Evolutionary conservation across 2,797 vertebrate genomes (phyloP), one percentile per base, ranked within the genome.

Genomic region (Coendou prehensilis): DNA sequence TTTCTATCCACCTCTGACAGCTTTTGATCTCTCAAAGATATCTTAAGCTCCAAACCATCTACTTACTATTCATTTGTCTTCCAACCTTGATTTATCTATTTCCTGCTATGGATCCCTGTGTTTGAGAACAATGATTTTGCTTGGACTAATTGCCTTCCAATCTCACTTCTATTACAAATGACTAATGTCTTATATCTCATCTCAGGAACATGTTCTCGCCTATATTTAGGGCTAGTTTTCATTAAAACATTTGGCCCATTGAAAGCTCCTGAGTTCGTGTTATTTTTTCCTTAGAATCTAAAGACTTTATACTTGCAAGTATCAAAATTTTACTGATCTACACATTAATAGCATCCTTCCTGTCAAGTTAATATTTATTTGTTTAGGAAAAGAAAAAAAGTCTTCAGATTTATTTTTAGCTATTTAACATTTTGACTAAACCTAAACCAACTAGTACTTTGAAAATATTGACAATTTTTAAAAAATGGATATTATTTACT

Each of bases 381-480:
- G 41, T 54, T 64, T 3, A 4, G 15, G 86, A 91, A 91, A 61
- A 94, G 81, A 78, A 50, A 93, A 1, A 11, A 37, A 33, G 59
- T 41, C 18, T 20, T 89, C 11, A 59, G 8, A 83, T 57, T 88
- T 10, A 88, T 50, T 93, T 88, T 93, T 87, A 85, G 52, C 88
- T 83, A 64, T 28, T 61, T 80, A 81, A 86, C 47, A 85, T 88
- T 85, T 59, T 86, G 45, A 79, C 41, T 83, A 73, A 96, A 89
- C 47, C 57, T 94, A 13, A 0, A 52, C 8, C 17, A 95, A 82
- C 22, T 41, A n/a, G 33, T 80, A 9, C 67, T 76, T 41, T 94
- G 92, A 69, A 85, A 97, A 89, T 33, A 86, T 3, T 78, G 80
- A 82, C 1, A 61, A 1, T 47, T 93, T 94, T 45, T 87, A 93